Percentiles rank a stretch among this genome's conserved stretches.
Evolutionary conservation across 2,888 invertebrate species (phyloP).

Genomic region (Brachylomia viminalis): DNA sequence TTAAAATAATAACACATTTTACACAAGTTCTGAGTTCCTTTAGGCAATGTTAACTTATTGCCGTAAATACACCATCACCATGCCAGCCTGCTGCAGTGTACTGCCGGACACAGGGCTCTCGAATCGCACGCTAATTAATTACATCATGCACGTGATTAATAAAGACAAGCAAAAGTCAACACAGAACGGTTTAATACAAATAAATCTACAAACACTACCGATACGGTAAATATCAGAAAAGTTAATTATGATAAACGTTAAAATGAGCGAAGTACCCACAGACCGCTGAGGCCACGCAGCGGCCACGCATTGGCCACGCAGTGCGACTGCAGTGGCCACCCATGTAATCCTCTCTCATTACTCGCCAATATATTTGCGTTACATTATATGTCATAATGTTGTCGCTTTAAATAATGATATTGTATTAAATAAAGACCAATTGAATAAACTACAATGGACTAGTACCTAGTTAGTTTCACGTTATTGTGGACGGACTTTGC

Average conservation of each 20-base stretch:
- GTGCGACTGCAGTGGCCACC: constrained; percentile 39
- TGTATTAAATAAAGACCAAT: constrained; percentile 33
- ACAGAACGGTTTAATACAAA: constrained; percentile 14
- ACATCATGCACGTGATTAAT: neutral
- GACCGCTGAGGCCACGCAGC: constrained; percentile 51
- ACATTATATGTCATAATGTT: constrained; percentile 38
- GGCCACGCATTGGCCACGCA: constrained; percentile 43
- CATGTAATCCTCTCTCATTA: constrained; percentile 49
- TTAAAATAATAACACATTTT: neutral
- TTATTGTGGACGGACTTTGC: constrained; percentile 22
- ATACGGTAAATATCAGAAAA: constrained; percentile 31
- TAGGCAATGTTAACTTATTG: neutral
- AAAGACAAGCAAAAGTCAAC: constrained; percentile 5
- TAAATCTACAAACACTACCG: constrained; percentile 4
- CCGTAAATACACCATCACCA: neutral
- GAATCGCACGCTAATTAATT: neutral
- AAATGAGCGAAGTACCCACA: constrained; percentile 29
- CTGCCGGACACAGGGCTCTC: neutral
- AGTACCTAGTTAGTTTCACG: constrained; percentile 23
- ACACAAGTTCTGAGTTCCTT: neutral
- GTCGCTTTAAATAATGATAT: constrained; percentile 52
- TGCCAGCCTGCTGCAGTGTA: neutral
- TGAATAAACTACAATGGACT: constrained; percentile 47
- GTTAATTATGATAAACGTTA: constrained; percentile 42
- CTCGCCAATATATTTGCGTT: constrained; percentile 54